Percentiles rank a stretch among this genome's conserved stretches.
These are phyloP conservation scores for Ichneumoninae sp. DNA, from an alignment of 2,888 invertebrate species.

Conservation along the genomic window DNA sequence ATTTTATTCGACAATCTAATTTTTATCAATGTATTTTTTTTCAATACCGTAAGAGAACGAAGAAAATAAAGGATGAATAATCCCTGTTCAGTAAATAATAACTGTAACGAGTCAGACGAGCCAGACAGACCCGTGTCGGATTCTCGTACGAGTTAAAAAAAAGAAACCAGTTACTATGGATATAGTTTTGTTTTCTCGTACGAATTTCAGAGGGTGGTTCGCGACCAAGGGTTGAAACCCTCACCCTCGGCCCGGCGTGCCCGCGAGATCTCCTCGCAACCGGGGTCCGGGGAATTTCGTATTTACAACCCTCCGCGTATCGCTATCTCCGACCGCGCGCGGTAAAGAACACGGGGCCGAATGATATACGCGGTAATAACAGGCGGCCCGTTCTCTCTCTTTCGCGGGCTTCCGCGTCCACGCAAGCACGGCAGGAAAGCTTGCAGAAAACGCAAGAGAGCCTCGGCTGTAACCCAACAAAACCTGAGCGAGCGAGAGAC, in stretches of 20 bases:
- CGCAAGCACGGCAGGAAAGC: constrained; percentile 63
- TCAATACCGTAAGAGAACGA: constrained; percentile 49
- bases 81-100: constrained; percentile 61
- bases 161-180: constrained; percentile 49
- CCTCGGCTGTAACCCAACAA: constrained; percentile 20
- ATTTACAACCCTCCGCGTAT: constrained; percentile 76
- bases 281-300: constrained; percentile 74
- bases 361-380: constrained; percentile 82
- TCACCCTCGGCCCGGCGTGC: constrained; percentile 41
- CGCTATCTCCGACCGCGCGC: constrained; percentile 71
- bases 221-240: constrained; percentile 64
- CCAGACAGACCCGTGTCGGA: constrained; percentile 49
- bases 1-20: background rate
- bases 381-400: constrained; percentile 75
- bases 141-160: constrained; percentile 45
- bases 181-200: constrained; percentile 68
- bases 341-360: constrained; percentile 76
- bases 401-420: constrained; percentile 28
- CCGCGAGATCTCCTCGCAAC: constrained; percentile 65
- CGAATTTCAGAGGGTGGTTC: constrained; percentile 44
- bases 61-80: constrained; percentile 58
- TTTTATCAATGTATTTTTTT: constrained; percentile 17
- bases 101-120: constrained; percentile 63
- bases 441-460: constrained; percentile 56
- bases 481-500: constrained; percentile 35